These are phyloP conservation scores for Heliopora coerulea DNA, from an alignment of 92 coral and sea anemone species.

Conservation along the genomic window DNA sequence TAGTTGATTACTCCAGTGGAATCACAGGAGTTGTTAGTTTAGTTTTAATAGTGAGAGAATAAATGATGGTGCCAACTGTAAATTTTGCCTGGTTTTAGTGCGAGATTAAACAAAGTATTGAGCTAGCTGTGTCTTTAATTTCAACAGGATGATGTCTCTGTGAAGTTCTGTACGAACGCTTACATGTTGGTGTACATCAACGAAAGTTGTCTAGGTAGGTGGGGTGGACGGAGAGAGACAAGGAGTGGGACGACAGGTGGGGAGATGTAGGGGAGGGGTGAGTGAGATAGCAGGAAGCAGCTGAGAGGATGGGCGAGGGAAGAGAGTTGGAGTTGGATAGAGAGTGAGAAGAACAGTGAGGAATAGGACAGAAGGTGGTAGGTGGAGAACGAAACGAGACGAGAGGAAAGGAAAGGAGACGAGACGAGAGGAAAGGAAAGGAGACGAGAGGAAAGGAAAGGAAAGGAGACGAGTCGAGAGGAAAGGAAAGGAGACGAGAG, in stretches of 20 bases:
- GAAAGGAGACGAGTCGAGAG: constrained; percentile 9
- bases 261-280: background rate
- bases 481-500: constrained; percentile 4
- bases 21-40: too few species aligned
- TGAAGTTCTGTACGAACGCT: constrained; percentile 75
- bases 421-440: constrained; percentile 8
- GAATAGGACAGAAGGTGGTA: too few species aligned
- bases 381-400: too few species aligned
- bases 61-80: too few species aligned
- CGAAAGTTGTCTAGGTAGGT: constrained; percentile 88
- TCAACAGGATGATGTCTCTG: constrained; percentile 50
- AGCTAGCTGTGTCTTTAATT: too few species aligned
- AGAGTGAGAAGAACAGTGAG: too few species aligned
- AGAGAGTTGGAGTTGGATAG: too few species aligned
- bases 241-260: background rate
- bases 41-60: too few species aligned
- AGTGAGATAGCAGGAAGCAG: background rate
- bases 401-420: constrained; percentile 9
- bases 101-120: too few species aligned
- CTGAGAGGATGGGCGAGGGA: too few species aligned
- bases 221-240: background rate
- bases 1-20: too few species aligned
- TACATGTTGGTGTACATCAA: constrained; percentile 98
- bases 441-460: constrained; percentile 5
- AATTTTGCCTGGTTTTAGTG: too few species aligned